A percentile compares a stretch with the other conserved stretches of the same genome.
phyloP scores from a whole-genome alignment of 2,113 vertebrate species.

The Seriola dumerili region DNA sequence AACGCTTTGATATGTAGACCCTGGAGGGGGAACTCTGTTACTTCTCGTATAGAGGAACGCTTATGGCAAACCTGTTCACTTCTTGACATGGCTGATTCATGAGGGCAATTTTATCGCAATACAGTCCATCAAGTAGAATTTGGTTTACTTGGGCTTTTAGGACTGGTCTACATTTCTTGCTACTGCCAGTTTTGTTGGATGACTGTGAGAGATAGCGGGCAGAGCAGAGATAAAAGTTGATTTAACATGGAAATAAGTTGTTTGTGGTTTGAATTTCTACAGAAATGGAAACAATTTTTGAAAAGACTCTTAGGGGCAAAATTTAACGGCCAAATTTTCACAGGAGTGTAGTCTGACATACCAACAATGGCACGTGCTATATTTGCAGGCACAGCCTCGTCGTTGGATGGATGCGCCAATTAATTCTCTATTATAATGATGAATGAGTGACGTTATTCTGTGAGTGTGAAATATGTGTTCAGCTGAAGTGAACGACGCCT shows the following conservation, averaged over 20 bases:
- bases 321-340: background rate
- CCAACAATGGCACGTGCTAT: background rate
- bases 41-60: background rate
- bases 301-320: background rate
- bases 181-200: background rate
- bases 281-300: background rate
- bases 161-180: background rate
- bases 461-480: slow-evolving; percentile 33
- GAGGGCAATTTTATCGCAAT: background rate
- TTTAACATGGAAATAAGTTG: background rate
- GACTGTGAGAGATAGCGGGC: too few relatives aligned
- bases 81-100: slow-evolving; percentile 12
- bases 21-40: slow-evolving; percentile 7
- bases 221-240: background rate
- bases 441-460: slow-evolving; percentile 32
- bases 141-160: background rate
- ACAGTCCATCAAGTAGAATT: background rate
- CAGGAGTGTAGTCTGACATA: background rate
- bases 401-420: slow-evolving; percentile 28
- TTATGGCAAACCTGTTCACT: background rate
- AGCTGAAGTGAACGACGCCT: slow-evolving; percentile 49
- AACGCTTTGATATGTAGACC: slow-evolving; percentile 62
- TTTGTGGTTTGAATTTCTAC: background rate
- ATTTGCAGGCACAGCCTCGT: background rate
- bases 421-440: slow-evolving; percentile 37